A percentile compares a stretch with the other conserved stretches of the same genome.
These are phyloP conservation scores for Heliconius ethilla DNA, from an alignment of 2,888 invertebrate genomes.

Conservation along the genomic window DNA sequence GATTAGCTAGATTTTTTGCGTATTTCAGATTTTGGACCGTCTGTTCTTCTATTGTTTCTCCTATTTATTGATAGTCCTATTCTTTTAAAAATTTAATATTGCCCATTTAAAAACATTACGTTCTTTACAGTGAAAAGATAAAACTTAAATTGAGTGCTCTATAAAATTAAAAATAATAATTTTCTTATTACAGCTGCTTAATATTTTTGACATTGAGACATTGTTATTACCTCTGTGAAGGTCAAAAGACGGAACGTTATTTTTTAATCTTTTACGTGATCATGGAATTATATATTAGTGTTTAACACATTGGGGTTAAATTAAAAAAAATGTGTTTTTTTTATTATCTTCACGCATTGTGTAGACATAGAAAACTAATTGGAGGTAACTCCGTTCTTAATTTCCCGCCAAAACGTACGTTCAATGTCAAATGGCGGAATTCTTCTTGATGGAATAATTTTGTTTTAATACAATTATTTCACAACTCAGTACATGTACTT, in stretches of 20 bases:
- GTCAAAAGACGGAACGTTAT: constrained; percentile 9
- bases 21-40: too few relatives aligned
- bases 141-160: background rate
- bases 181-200: background rate
- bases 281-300: constrained; percentile 8
- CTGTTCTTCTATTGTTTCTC: too few relatives aligned
- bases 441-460: background rate
- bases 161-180: background rate
- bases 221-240: constrained; percentile 11
- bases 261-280: constrained; percentile 23
- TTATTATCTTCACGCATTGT: background rate
- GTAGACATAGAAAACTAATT: background rate
- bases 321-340: background rate
- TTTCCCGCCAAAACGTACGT: background rate
- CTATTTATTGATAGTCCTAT: too few relatives aligned
- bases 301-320: background rate
- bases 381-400: background rate
- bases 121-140: too few relatives aligned
- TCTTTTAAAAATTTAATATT: too few relatives aligned
- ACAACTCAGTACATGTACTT: background rate
- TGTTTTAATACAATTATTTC: background rate
- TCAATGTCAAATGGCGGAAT: background rate
- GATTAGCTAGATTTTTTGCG: too few relatives aligned
- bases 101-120: too few relatives aligned
- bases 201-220: constrained; percentile 19